Percentiles rank a stretch among this genome's conserved stretches.
These are phyloP conservation scores for Tachyglossus aculeatus DNA, from an alignment of 2,797 vertebrate genomes.

Conservation along the genomic window DNA sequence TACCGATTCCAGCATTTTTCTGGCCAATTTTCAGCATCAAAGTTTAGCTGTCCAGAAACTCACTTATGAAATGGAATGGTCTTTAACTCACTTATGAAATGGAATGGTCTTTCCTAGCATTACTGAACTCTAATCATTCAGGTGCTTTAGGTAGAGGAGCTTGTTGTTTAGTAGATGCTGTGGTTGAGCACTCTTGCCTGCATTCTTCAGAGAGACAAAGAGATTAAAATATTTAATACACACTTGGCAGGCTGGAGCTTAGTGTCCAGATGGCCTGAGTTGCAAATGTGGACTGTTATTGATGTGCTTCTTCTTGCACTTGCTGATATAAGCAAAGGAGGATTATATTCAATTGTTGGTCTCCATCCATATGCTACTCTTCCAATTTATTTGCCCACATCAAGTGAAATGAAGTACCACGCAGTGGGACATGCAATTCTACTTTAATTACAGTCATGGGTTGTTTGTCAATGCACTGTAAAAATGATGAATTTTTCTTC, in stretches of 20 bases:
- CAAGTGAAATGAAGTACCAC: constrained; percentile 37
- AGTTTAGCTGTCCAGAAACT: no score
- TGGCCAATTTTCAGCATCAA: no score
- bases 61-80: no score
- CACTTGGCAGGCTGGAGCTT: not conserved
- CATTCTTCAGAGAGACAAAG: constrained; percentile 38
- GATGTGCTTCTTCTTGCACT: constrained; percentile 45
- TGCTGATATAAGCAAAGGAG: constrained; percentile 35
- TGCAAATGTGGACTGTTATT: constrained; percentile 8
- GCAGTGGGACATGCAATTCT: constrained; percentile 20
- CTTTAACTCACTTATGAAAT: no score
- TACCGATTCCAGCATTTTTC: no score
- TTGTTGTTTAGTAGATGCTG: constrained; percentile 44
- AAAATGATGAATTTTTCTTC: not conserved
- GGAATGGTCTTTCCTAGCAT: no score
- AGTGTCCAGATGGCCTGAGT: constrained; percentile 47
- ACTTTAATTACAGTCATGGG: constrained; percentile 48
- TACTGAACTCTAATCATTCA: no score
- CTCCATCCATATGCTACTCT: constrained; percentile 65
- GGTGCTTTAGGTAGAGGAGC: constrained; percentile 8
- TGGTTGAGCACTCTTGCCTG: not conserved
- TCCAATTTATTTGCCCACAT: constrained; percentile 60
- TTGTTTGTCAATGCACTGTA: constrained; percentile 15
- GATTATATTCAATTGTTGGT: constrained; percentile 45
- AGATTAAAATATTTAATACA: constrained; percentile 33